phyloP scores from a whole-genome alignment of 2,888 invertebrate species.

The Tholera decimalis region DNA sequence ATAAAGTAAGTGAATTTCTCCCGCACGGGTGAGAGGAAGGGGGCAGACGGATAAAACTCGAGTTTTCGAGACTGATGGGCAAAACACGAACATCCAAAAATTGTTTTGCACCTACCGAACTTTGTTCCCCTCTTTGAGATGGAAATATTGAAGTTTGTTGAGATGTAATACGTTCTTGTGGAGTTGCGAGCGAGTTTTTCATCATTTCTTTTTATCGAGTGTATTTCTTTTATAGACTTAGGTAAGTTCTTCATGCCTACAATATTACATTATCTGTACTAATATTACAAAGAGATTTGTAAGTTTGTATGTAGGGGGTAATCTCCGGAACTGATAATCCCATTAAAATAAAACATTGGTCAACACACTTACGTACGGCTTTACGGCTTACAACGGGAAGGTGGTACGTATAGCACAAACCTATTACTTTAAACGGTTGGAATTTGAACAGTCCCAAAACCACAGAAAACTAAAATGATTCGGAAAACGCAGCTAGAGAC shows the following conservation, averaged over 20 bases:
- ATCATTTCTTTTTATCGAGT: slow-evolving; percentile 46
- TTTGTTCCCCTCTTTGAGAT: slow-evolving; percentile 59
- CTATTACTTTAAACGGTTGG: not conserved
- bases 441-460: not conserved
- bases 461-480: too few relatives aligned
- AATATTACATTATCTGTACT: slow-evolving; percentile 9
- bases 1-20: slow-evolving; percentile 64
- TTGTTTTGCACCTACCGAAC: slow-evolving; percentile 64
- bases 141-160: slow-evolving; percentile 62
- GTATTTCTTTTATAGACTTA: slow-evolving; percentile 24
- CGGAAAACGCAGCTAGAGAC: too few relatives aligned
- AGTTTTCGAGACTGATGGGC: slow-evolving; percentile 60
- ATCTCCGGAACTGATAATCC: too few relatives aligned
- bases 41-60: slow-evolving; percentile 54
- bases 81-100: slow-evolving; percentile 64
- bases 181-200: slow-evolving; percentile 46
- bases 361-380: too few relatives aligned
- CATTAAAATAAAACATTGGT: too few relatives aligned
- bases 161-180: slow-evolving; percentile 41
- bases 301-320: too few relatives aligned
- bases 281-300: slow-evolving; percentile 4
- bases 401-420: not conserved
- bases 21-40: slow-evolving; percentile 8
- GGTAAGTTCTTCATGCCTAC: slow-evolving; percentile 9
- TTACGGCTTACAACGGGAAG: too few relatives aligned